Evolutionary conservation across 2,113 vertebrate genomes (phyloP).

Genomic region (Phrynosoma platyrhinos): DNA sequence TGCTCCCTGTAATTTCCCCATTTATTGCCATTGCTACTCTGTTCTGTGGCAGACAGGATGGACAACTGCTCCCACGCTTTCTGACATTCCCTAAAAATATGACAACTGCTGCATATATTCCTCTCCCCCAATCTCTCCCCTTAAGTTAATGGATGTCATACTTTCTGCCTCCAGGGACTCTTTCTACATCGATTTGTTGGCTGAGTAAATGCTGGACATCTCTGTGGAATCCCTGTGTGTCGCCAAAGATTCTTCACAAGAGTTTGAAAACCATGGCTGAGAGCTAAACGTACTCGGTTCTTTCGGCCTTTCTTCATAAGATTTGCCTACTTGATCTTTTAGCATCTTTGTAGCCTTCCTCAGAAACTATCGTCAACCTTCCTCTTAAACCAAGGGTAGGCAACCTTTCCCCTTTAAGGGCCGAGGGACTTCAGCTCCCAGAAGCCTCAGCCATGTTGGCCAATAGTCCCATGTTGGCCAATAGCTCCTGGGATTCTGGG

Average conservation of each 20-base stretch:
- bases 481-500: no score
- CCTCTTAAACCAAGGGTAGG: no score
- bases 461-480: no score
- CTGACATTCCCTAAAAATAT: background rate
- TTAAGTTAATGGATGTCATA: background rate
- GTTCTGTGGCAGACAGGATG: background rate
- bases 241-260: background rate
- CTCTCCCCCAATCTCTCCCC: background rate
- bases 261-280: background rate
- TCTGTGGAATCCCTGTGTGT: background rate
- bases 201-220: conserved; percentile 11
- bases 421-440: no score
- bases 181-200: conserved; percentile 23
- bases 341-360: background rate
- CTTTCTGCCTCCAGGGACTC: conserved; percentile 6
- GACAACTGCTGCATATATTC: background rate
- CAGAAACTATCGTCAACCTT: background rate
- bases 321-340: conserved; percentile 13
- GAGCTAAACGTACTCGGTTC: background rate
- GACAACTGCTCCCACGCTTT: background rate
- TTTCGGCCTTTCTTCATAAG: background rate
- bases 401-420: no score
- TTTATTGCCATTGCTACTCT: background rate
- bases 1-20: background rate
- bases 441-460: no score